These are phyloP conservation scores for Papilio demoleus DNA, from an alignment of 2,888 invertebrate genomes.

Conservation along the genomic window DNA sequence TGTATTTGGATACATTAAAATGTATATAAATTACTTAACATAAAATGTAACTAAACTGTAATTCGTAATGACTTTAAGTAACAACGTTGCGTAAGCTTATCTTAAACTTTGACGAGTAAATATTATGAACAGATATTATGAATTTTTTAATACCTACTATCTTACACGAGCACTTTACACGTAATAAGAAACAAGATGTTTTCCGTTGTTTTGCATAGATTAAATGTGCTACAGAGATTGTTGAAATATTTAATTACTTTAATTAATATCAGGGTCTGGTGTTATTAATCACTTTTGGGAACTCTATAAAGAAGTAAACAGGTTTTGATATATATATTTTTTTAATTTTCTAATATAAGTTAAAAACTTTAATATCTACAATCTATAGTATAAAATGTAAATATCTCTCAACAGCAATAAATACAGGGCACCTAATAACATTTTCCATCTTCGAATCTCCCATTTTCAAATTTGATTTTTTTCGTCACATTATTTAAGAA, in stretches of 20 bases:
- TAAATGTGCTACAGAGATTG: constrained; percentile 4
- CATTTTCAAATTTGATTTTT: too few relatives aligned
- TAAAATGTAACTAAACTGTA: background rate
- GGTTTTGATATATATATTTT: too few relatives aligned
- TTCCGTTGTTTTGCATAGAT: constrained; percentile 29
- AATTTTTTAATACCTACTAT: constrained; percentile 24
- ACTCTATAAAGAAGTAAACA: too few relatives aligned
- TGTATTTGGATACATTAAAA: background rate
- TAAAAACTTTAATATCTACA: too few relatives aligned
- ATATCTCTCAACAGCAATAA: too few relatives aligned
- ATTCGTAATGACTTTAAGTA: background rate
- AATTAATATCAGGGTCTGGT: background rate
- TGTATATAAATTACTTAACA: background rate
- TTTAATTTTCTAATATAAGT: too few relatives aligned
- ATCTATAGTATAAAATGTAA: too few relatives aligned
- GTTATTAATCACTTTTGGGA: too few relatives aligned
- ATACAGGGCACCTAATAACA: too few relatives aligned
- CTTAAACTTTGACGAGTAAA: background rate
- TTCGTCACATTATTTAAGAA: too few relatives aligned
- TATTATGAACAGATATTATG: constrained; percentile 8
- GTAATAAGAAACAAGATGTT: background rate
- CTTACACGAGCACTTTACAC: constrained; percentile 23
- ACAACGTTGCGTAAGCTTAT: constrained; percentile 18
- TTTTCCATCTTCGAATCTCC: too few relatives aligned
- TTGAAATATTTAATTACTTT: background rate